Evolutionary conservation across 2,888 invertebrate genomes (phyloP), one percentile per base, ranked within the genome.

Genomic region (Agriopis leucophaearia): DNA sequence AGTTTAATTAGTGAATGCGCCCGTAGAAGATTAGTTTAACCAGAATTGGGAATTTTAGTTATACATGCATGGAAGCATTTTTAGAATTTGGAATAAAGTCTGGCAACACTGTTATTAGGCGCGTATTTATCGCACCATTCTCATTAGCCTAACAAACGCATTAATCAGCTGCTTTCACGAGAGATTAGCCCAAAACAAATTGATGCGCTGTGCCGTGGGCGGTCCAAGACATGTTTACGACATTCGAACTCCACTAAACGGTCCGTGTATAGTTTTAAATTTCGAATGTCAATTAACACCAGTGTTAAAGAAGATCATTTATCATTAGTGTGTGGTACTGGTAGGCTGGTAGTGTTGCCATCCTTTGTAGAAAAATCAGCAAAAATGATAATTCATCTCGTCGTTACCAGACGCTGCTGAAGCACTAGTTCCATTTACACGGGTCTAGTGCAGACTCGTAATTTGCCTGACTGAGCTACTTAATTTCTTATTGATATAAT

Each of bases 141-240:
- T 89, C 89, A 91, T 91, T 91, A 90, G 84, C 79, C 79, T 85
- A 83, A 86, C 84, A 85, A 86, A 86, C 81, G 82, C 88, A 91
- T 91, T 89, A 87, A 89, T 91, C 90, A 89, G 86, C 66, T 81
- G 81, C 85, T 86, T 87, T 88, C 87, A 85, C 81, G 81, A 78
- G 77, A 87, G 87, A 90, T 90, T 90, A 90, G 88, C 83, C 85
- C 84, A 81, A 87, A 91, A 91, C 90, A 91, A 91, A 91, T 91
- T 90, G 90, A 83, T 79, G 85, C 75, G 79, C 74, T 76, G 76
- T 71, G 79, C 81, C 81, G 91, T 85, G 83, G 89, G 88, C 86
- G 89, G 83, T 71, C 80, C 71, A 66, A 76, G 86, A 80, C 85
- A 83, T 84, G 83, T 90, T 89, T 89, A 90, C 83, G 86, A 84